Conservation (phyloP, 92 coral and sea anemone genomes). For the Siderastrea siderea region DNA sequence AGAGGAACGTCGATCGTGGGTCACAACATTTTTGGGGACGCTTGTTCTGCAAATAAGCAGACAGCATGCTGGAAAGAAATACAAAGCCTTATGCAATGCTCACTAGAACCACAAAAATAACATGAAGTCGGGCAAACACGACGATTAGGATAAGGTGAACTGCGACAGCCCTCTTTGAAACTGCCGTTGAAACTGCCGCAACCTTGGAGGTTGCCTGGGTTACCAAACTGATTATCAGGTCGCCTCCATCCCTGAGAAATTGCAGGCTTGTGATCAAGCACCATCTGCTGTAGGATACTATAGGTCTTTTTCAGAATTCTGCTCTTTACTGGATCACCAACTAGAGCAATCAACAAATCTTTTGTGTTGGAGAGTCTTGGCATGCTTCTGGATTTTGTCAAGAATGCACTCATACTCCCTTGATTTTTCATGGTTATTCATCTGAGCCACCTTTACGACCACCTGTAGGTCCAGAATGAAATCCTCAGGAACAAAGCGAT, state of each 20-base stretch:
- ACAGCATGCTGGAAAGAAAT: no score
- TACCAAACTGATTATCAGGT: background rate
- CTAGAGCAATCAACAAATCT: slow-evolving; percentile 18
- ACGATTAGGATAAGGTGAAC: background rate
- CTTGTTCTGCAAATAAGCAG: no score
- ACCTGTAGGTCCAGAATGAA: slow-evolving; percentile 20
- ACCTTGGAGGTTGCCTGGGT: background rate
- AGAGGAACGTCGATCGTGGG: no score
- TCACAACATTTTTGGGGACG: no score
- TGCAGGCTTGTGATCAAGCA: background rate
- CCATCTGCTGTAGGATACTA: background rate
- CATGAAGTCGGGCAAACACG: background rate
- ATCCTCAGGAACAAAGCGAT: slow-evolving; percentile 4
- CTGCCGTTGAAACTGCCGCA: background rate
- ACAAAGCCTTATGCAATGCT: background rate
- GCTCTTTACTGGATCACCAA: slow-evolving; percentile 39
- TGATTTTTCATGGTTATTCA: slow-evolving; percentile 20
- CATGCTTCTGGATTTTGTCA: slow-evolving; percentile 19
- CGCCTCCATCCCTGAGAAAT: background rate
- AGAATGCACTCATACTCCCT: slow-evolving; percentile 36
- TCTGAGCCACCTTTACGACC: background rate
- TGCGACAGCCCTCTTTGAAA: background rate
- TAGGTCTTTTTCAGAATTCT: slow-evolving; percentile 19
- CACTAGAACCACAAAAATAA: background rate
- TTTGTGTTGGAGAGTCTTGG: background rate